Evolutionary conservation across 2,888 invertebrate species (phyloP).

Genomic region (Melipona beecheii): DNA sequence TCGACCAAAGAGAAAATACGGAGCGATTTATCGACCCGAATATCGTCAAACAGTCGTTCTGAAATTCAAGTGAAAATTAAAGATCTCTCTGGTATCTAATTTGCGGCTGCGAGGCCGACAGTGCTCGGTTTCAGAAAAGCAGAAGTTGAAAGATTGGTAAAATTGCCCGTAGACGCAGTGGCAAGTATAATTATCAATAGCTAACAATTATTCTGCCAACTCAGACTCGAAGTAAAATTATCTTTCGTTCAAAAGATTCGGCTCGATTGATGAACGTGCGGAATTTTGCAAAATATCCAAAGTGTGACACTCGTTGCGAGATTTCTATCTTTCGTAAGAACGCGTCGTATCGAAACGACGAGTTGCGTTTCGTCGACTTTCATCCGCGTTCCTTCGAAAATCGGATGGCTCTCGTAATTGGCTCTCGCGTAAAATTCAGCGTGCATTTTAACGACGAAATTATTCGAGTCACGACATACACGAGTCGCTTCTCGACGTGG

Average conservation of each 20-base stretch:
- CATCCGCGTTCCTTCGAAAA: no score
- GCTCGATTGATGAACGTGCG: no score
- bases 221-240: no score
- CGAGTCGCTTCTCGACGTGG: neutral
- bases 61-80: neutral
- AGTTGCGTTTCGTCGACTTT: no score
- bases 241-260: no score
- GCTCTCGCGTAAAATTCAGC: slow-evolving; percentile 1
- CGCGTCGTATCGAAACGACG: no score
- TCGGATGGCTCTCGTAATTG: no score
- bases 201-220: no score
- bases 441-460: slow-evolving; percentile 13
- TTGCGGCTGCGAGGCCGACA: neutral
- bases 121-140: neutral
- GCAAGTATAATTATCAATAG: no score
- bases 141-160: neutral
- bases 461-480: slow-evolving; percentile 46
- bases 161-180: neutral
- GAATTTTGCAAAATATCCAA: no score
- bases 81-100: neutral
- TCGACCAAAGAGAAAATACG: neutral
- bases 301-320: no score
- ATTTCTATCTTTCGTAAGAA: no score
- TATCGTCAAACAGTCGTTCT: neutral
- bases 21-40: neutral